Percentiles rank a stretch among this genome's conserved stretches.
These are phyloP conservation scores for Heliconius eleuchia DNA, from an alignment of 1,140 invertebrate genomes.

Conservation along the genomic window DNA sequence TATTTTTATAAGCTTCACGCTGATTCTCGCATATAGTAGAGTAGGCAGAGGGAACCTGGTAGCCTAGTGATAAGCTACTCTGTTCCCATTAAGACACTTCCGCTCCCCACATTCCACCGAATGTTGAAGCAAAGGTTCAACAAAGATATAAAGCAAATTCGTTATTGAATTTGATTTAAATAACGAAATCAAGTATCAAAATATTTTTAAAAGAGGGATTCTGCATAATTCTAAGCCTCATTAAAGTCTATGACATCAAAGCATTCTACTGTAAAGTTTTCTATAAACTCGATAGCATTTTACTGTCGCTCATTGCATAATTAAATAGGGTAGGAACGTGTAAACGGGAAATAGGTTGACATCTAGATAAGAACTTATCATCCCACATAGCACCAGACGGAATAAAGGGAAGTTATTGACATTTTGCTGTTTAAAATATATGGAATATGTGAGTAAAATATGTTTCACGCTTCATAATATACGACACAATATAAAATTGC, in stretches of 20 bases:
- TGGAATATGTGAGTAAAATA: background rate
- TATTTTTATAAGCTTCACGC: background rate
- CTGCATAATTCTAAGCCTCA: slow-evolving; percentile 23
- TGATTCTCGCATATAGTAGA: too few species aligned
- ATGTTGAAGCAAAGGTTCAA: background rate
- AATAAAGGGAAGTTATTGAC: slow-evolving; percentile 22
- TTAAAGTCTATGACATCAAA: slow-evolving; percentile 24
- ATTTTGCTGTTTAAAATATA: slow-evolving; percentile 11
- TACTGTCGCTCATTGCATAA: slow-evolving; percentile 52
- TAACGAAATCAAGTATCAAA: background rate
- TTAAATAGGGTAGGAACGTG: slow-evolving; percentile 44
- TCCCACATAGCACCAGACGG: slow-evolving; percentile 12
- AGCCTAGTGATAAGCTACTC: background rate
- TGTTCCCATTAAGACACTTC: too few species aligned
- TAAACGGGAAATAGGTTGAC: slow-evolving; percentile 28
- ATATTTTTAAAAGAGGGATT: slow-evolving; percentile 17
- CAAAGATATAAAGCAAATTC: background rate
- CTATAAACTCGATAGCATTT: slow-evolving; percentile 47
- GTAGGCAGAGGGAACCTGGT: too few species aligned
- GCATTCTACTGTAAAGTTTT: slow-evolving; percentile 21
- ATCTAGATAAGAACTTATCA: slow-evolving; percentile 30
- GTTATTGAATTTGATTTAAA: background rate
- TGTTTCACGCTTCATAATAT: background rate
- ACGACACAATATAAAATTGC: background rate
- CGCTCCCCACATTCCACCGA: too few species aligned